phyloP scores from a whole-genome alignment of 2,888 invertebrate genomes.

The Camptogramma bilineatum region DNA sequence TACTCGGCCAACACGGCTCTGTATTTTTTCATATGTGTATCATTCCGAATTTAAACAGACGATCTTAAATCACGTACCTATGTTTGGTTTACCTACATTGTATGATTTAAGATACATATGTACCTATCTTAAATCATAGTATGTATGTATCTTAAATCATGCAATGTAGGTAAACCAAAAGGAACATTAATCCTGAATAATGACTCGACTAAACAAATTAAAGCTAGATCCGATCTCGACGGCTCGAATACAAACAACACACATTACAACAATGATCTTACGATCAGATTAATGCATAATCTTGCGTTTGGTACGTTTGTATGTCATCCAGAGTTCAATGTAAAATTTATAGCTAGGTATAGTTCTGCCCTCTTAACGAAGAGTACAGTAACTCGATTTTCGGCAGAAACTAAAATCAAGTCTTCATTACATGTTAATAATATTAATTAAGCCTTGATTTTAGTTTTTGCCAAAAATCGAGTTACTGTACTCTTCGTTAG shows the following conservation, averaged over 20 bases:
- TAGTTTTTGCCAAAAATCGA: too few relatives aligned
- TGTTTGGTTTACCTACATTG: background rate
- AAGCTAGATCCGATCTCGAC: conserved; percentile 13
- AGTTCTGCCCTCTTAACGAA: too few relatives aligned
- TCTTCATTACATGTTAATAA: too few relatives aligned
- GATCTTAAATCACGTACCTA: too few relatives aligned
- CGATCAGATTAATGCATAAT: background rate
- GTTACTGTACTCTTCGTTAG: too few relatives aligned
- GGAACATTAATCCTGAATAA: conserved; percentile 10
- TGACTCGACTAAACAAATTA: conserved; percentile 7
- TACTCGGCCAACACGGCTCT: too few relatives aligned
- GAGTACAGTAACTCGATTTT: too few relatives aligned
- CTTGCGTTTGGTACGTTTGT: background rate
- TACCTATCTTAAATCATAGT: background rate
- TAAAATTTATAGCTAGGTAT: too few relatives aligned
- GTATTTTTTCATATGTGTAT: too few relatives aligned
- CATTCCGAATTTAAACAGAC: too few relatives aligned
- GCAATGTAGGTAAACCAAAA: background rate
- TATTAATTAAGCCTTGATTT: too few relatives aligned
- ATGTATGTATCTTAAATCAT: background rate
- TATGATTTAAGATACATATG: background rate
- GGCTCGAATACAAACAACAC: conserved; percentile 3
- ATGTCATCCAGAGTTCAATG: background rate
- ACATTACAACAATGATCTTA: background rate
- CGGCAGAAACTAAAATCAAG: too few relatives aligned